Base-by-base conservation (phyloP, 2,113 vertebrate genomes). In the Tyto alba region DNA sequence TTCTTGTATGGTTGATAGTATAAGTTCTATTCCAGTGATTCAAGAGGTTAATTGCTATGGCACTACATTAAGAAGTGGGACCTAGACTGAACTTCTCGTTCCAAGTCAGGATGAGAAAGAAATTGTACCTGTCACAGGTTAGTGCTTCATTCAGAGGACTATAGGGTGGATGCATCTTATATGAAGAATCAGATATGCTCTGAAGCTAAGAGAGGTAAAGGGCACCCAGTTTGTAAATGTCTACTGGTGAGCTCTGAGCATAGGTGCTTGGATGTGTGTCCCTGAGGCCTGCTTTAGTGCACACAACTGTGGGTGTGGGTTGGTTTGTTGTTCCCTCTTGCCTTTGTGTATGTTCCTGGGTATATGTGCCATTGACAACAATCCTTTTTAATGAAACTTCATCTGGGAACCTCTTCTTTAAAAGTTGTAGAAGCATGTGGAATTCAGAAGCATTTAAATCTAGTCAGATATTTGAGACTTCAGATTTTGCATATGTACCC, bases 321-420 rank as follows among this genome's bases (percentile, higher is more conserved):
- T 60, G 50, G 10, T 17, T 43, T 53, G 27, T 9, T 72, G 41
- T 27, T n/a, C 12, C 38, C 19, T 52, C 29, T 68, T 62, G n/a
- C 55, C 60, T 64, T 59, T 59, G 14, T 15, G 2, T 38, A 0
- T n/a, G 11, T 38, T 74, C 30, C 43, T 74, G 30, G 11, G 11
- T 9, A 3, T 17, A 3, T 23, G 16, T 57, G 41, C 43, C 43
- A 53, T 10, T 0, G 2, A 40, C 12, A 72, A 15, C 4, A 30
- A 6, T 38, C 16, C 16, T 55, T 16, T 40, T 14, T 13, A 7
- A 13, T 23, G 36, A 41, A 9, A 30, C 64, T 36, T 69, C 11
- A 13, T 13, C 9, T 32, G 8, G 13, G 6, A 45, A 6, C 9
- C 9, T 45, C 38, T 40, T 40, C 8, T 47, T 59, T 59, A 23